These are phyloP conservation scores for Parnassius orleans DNA, from an alignment of 2,888 invertebrate species.

Conservation along the genomic window DNA sequence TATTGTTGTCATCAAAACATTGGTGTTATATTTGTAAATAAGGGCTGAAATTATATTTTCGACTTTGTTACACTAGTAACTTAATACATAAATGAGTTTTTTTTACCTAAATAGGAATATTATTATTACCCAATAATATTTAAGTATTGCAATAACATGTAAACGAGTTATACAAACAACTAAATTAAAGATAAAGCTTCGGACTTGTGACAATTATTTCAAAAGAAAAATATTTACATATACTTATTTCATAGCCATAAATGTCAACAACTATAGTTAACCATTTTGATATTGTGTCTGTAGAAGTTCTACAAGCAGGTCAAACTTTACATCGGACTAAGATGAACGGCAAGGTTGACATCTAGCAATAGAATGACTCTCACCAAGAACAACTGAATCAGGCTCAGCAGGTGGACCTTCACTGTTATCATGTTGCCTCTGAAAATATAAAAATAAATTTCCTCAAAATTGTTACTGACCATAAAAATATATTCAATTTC, in stretches of 20 bases:
- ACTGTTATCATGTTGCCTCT: slow-evolving; percentile 88
- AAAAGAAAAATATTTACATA: slow-evolving; percentile 16
- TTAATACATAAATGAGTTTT: too few species aligned
- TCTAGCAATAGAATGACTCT: slow-evolving; percentile 83
- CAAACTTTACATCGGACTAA: slow-evolving; percentile 37
- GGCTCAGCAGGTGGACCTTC: slow-evolving; percentile 82
- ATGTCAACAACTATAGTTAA: slow-evolving; percentile 8
- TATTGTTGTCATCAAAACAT: too few species aligned
- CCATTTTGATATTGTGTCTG: slow-evolving; percentile 2
- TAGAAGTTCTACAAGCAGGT: background rate
- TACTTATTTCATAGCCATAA: slow-evolving; percentile 16
- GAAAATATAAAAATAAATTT: slow-evolving; percentile 43
- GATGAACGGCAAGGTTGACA: slow-evolving; percentile 84
- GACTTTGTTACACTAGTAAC: too few species aligned
- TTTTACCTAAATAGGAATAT: too few species aligned
- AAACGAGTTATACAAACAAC: slow-evolving; percentile 3
- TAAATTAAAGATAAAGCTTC: slow-evolving; percentile 24
- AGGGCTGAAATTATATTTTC: too few species aligned
- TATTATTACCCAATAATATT: too few species aligned
- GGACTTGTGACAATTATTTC: slow-evolving; percentile 21
- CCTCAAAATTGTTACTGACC: too few species aligned
- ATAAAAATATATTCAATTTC: too few species aligned
- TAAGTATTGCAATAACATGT: too few species aligned
- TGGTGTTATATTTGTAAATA: too few species aligned
- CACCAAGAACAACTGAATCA: slow-evolving; percentile 85